Conservation (phyloP, 2,888 invertebrate genomes). For the Neoscelio sp. region DNA sequence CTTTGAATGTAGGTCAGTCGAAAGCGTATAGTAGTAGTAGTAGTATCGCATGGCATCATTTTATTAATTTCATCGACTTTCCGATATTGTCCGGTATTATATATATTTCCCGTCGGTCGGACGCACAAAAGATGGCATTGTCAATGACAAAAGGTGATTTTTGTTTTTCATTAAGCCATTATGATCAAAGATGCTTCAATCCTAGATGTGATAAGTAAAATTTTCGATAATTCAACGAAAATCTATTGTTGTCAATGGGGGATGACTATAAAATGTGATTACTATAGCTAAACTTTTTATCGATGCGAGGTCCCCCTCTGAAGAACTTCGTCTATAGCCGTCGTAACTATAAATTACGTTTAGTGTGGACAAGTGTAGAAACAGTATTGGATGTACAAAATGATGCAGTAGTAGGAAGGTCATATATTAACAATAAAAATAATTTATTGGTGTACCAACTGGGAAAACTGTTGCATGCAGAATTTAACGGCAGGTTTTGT, state of each 20-base stretch:
- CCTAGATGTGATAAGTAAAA: constrained; percentile 45
- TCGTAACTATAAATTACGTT: constrained; percentile 46
- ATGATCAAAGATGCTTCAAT: constrained; percentile 10
- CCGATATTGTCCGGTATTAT: too few species aligned
- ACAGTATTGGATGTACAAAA: constrained; percentile 17
- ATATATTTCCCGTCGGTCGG: background rate
- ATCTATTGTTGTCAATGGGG: constrained; percentile 11
- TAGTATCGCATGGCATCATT: too few species aligned
- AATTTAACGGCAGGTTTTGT: constrained; percentile 26
- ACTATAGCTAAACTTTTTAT: constrained; percentile 39
- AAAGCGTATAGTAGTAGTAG: too few species aligned
- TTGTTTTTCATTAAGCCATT: constrained; percentile 25
- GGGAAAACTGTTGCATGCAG: constrained; percentile 58
- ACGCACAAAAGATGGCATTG: background rate
- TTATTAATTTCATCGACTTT: constrained; percentile 40
- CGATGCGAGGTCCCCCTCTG: constrained; percentile 27
- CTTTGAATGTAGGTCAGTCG: constrained; percentile 39
- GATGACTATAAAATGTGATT: constrained; percentile 25
- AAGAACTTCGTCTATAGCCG: constrained; percentile 33
- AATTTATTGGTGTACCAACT: constrained; percentile 37
- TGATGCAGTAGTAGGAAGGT: constrained; percentile 29
- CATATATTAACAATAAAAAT: constrained; percentile 51
- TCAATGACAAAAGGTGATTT: background rate
- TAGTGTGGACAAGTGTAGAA: constrained; percentile 47
- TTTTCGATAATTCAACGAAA: background rate